These are phyloP conservation scores for Andrena bicolor DNA, from an alignment of 2,888 invertebrate species.

Conservation along the genomic window DNA sequence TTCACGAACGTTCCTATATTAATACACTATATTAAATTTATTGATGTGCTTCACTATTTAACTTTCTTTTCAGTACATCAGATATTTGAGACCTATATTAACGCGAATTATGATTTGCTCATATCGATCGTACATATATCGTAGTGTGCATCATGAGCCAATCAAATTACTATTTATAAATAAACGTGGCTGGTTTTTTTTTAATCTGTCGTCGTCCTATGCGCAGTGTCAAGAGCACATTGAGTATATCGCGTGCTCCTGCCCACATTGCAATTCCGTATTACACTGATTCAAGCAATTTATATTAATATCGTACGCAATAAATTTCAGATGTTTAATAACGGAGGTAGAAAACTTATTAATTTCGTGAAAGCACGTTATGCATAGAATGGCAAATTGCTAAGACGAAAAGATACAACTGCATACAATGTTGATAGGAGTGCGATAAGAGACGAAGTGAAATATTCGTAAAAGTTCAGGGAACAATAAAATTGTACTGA, in stretches of 20 bases:
- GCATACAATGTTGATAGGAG: no score
- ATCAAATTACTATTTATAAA: constrained; percentile 73
- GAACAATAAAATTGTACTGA: constrained; percentile 24
- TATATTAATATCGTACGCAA: not conserved
- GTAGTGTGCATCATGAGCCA: constrained; percentile 61
- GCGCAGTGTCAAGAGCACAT: constrained; percentile 51
- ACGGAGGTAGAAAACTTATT: not conserved
- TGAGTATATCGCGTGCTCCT: constrained; percentile 20
- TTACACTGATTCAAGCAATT: constrained; percentile 5
- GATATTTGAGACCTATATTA: constrained; percentile 44
- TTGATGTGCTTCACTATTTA: not conserved
- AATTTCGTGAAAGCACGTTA: not conserved
- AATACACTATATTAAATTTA: not conserved
- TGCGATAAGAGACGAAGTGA: not conserved
- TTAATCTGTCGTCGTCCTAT: constrained; percentile 50
- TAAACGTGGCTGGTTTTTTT: constrained; percentile 67
- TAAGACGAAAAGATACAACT: not conserved
- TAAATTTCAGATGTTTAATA: no score
- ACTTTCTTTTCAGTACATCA: constrained; percentile 8
- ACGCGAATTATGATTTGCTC: constrained; percentile 45
- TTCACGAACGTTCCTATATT: not conserved
- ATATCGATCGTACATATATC: constrained; percentile 63
- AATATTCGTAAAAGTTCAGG: not conserved
- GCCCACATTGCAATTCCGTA: constrained; percentile 15
- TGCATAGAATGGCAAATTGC: not conserved